A percentile compares a stretch with the other conserved stretches of the same genome.
Conservation (phyloP, 2,113 vertebrate genomes). For the Eurystomus gularis region DNA sequence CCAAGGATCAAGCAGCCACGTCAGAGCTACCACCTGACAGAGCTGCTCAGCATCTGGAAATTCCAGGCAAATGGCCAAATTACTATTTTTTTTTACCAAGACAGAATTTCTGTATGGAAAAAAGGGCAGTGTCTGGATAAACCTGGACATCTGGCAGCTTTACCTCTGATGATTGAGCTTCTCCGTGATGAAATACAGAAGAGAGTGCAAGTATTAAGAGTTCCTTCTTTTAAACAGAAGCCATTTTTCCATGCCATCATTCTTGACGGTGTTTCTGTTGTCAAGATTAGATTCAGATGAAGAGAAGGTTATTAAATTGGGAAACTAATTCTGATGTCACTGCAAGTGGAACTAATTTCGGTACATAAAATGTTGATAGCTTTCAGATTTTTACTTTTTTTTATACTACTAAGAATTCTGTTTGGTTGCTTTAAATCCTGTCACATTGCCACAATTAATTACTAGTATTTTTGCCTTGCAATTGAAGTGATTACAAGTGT, state of each 20-base stretch:
- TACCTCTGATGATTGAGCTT: not conserved
- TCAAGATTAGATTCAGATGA: slow-evolving; percentile 10
- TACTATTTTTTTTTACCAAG: not conserved
- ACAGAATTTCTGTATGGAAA: not conserved
- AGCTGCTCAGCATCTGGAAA: not conserved
- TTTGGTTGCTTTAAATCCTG: slow-evolving; percentile 12
- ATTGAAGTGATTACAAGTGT: slow-evolving; percentile 27
- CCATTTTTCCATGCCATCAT: not conserved
- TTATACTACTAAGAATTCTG: not conserved
- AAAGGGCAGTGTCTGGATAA: not conserved
- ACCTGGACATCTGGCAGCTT: not conserved
- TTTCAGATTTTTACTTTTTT: slow-evolving; percentile 32
- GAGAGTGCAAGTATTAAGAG: not conserved
- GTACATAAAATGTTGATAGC: not conserved
- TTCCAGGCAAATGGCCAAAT: not conserved
- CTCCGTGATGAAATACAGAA: not conserved
- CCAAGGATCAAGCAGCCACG: not conserved
- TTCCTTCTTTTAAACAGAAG: not conserved
- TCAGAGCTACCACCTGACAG: not conserved
- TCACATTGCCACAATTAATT: slow-evolving; percentile 37
- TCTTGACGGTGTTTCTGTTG: not conserved
- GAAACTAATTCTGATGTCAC: not conserved
- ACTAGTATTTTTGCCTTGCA: slow-evolving; percentile 9
- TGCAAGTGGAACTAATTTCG: slow-evolving; percentile 17
- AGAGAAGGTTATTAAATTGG: not conserved